A percentile compares a stretch with the other conserved stretches of the same genome.
Evolutionary conservation across 2,113 vertebrate genomes (phyloP).

Genomic region (Centropus unirufus): DNA sequence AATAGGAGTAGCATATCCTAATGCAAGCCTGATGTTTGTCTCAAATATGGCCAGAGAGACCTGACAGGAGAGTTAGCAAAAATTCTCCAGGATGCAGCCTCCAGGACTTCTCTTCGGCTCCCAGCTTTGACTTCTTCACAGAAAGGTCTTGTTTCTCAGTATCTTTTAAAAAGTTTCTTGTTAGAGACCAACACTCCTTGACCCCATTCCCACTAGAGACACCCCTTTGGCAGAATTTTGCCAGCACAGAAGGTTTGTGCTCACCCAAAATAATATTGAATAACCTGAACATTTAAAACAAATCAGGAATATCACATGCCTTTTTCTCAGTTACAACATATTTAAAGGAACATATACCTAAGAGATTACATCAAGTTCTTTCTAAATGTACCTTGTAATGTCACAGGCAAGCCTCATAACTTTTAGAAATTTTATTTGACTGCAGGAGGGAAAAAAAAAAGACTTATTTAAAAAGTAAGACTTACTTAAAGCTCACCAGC

Average conservation of each 20-base stretch:
- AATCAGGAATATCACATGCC: not conserved
- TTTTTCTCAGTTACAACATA: not conserved
- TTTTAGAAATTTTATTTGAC: not conserved
- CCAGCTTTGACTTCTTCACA: not conserved
- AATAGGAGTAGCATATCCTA: not conserved
- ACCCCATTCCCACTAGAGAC: not conserved
- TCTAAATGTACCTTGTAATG: not conserved
- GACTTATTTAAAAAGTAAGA: not conserved
- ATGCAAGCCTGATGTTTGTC: not conserved
- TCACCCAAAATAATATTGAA: not conserved
- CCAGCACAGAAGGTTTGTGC: accelerated
- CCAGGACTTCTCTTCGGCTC: not conserved
- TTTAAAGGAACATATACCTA: not conserved
- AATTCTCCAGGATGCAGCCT: not conserved
- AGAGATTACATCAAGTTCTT: not conserved
- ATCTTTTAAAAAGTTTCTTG: not conserved
- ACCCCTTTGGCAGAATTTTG: not conserved
- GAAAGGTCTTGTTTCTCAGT: not conserved
- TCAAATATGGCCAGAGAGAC: not conserved
- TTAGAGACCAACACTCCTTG: accelerated
- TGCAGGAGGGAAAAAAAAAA: not conserved
- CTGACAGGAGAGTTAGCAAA: not conserved
- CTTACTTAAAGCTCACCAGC: not conserved
- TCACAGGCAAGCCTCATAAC: not conserved
- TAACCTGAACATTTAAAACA: not conserved